Evolutionary conservation across 2,888 invertebrate genomes (phyloP), one percentile per base, ranked within the genome.

Genomic region (Apomyelois bistriatella): DNA sequence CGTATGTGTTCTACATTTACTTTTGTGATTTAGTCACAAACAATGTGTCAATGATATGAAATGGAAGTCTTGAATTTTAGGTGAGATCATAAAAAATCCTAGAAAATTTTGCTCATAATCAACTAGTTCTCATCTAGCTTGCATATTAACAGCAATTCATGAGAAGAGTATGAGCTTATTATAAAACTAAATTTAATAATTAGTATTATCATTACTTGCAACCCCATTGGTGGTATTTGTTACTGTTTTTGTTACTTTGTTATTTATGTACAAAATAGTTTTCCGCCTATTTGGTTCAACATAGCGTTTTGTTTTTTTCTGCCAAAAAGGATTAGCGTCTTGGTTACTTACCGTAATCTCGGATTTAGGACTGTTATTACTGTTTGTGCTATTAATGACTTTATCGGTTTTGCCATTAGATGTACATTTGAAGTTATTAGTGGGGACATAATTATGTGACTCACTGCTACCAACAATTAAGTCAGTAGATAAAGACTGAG

Each of bases 181-280:
- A 52, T 59, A 55, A 54, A 57, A 57, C 59, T 68, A 76, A 62
- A 70, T 68, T 60, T 66, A 60, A 51, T 68, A 66, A 64, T 71
- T 72, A 52, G 64, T 69, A 53, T 67, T 68, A 56, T 59, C 63
- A 54, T 68, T 40, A 3, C 7, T 66, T 55, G 57, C 60, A 64
- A 57, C 62, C 54, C 53, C 56, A 52, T 63, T 63, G 59, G 63
- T 72, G 53, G 66, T 64, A 67, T 69, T 78, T 58, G 73, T 68
- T 61, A 76, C 59, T 36, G 79, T 70, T 69, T 73, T 79, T 22
- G 81, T 81, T 62, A 83, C 73, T 79, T 86, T 88, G 70, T 91
- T 91, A 72, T 90, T 90, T 57, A 91, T 90, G 60, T 89, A 87
- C 40, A 91, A 66, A 58, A 91, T 91, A 52, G 90, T 91, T 76